Percentiles rank a stretch among this genome's conserved stretches.
Evolutionary conservation across 2,113 vertebrate species (phyloP).

Genomic region (Callithrix jacchus): DNA sequence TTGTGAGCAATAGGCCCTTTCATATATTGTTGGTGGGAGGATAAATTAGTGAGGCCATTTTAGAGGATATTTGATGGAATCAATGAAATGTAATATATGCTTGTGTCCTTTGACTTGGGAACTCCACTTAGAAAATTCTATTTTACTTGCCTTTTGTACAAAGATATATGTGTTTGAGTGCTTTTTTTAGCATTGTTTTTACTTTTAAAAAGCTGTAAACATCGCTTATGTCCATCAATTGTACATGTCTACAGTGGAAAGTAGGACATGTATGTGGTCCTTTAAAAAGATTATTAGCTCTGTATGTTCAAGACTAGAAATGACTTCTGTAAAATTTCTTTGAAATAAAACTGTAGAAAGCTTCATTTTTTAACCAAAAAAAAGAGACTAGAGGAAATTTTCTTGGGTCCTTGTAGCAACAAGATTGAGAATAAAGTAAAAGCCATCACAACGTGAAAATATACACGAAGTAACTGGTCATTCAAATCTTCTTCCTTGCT

Average conservation of each 20-base stretch:
- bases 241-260: background rate
- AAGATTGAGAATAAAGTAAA: slow-evolving; percentile 14
- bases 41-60: background rate
- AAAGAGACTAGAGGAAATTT: slow-evolving; percentile 4
- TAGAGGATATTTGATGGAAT: background rate
- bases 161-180: background rate
- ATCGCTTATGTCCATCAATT: background rate
- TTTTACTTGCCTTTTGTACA: background rate
- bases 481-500: background rate
- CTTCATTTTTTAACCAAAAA: no score
- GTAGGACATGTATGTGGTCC: background rate
- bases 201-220: background rate
- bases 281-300: background rate
- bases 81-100: background rate
- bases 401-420: background rate
- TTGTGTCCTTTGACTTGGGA: background rate
- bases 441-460: slow-evolving; percentile 19
- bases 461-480: background rate
- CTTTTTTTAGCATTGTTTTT: background rate
- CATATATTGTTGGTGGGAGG: background rate
- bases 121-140: background rate
- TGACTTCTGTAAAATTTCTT: no score
- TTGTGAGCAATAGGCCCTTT: background rate
- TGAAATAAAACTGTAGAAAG: no score
- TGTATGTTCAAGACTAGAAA: background rate